These are phyloP conservation scores for Myiothlypis chrysogaster DNA, from an alignment of 2,797 vertebrate species.

Conservation along the genomic window DNA sequence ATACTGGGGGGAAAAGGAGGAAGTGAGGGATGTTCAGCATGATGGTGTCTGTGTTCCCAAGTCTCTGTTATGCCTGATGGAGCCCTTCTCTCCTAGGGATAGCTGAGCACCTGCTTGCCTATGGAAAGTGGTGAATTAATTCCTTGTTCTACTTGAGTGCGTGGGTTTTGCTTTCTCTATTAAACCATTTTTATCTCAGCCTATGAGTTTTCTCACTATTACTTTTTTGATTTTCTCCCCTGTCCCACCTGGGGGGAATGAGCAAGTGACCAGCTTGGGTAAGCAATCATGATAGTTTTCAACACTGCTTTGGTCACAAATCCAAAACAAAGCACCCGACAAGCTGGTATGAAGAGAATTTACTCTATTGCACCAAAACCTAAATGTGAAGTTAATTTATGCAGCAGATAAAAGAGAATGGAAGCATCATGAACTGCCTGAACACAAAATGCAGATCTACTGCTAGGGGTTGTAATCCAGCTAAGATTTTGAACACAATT, in stretches of 20 bases:
- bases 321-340: neutral
- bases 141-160: fast-evolving
- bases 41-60: neutral
- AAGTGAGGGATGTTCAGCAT: fast-evolving
- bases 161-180: neutral
- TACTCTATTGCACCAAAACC: neutral
- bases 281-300: neutral
- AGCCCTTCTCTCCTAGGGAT: neutral
- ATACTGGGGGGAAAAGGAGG: neutral
- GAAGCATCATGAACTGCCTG: neutral
- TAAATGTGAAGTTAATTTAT: neutral
- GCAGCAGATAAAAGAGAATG: neutral
- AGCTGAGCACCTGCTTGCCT: neutral
- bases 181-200: neutral
- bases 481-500: neutral
- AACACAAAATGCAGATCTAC: neutral
- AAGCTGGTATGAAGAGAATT: neutral
- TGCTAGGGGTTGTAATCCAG: neutral
- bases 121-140: neutral
- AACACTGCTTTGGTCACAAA: neutral
- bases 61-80: neutral
- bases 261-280: neutral
- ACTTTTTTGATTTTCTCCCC: neutral
- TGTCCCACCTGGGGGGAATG: neutral
- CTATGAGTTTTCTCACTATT: neutral